Evolutionary conservation across 2,797 vertebrate genomes (phyloP), one percentile per base, ranked within the genome.

Genomic region (Meda fulgida): DNA sequence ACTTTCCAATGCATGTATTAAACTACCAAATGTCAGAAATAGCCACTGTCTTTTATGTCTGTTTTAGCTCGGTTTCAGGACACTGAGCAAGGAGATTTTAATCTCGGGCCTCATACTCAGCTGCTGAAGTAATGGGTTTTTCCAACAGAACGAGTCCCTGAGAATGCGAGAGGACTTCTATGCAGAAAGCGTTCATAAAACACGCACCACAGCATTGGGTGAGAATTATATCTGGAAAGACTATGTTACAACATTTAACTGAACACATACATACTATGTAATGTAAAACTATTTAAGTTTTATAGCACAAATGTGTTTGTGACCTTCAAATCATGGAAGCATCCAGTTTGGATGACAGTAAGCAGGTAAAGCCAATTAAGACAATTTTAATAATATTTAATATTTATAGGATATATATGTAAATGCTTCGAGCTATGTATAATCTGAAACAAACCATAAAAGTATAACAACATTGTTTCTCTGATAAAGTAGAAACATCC

Each of bases 1-100:
- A 38, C 67, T 79, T 72, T 72, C 55, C 31, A 72, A 79, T 72
- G 29, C 53, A 78, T 58, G 65, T n/a, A 73, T 51, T 80, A 63
- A 85, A 65, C 69, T 85, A 18, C 69, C 76, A 80, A 72, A 80
- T 85, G 67, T 79, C 83, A 80, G 10, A 72, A 77, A 79, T 73
- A 73, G 83, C 76, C 67, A 65, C 67, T 72, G 77, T 51, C 51
- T 72, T 43, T 85, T 16, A 80, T 79, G 72, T 85, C 83, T 85
- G 67, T 72, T 84, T 78, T 79, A 63, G 65, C 53, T 72, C 16
- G 3, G 83, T 72, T 85, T 73, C 67, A 85, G 7, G 40, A 73
- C 77, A 65, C 53, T 72, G 77, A 80, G 83, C 67, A 85, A 51
- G 21, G 55, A 80, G 38, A 85, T 72, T 85, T 73, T 71, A 79